Evolutionary conservation across 2,888 invertebrate genomes (phyloP).

Genomic region (Machimus rusticus): DNA sequence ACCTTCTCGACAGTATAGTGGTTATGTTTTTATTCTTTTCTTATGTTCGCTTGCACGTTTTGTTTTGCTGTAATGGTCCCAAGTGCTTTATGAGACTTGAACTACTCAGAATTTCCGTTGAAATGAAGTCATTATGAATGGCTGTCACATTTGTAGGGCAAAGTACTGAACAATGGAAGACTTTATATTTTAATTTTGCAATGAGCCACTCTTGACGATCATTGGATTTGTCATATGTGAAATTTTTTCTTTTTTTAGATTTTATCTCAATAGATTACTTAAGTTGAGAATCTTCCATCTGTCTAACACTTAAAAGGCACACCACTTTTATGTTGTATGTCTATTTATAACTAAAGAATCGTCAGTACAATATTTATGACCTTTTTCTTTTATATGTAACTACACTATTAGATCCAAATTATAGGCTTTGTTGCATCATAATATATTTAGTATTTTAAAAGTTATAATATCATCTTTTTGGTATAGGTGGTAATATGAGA

Average conservation of each 20-base stretch:
- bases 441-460: too few species aligned
- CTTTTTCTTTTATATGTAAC: too few species aligned
- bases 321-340: too few species aligned
- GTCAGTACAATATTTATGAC: too few species aligned
- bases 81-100: slow-evolving; percentile 18
- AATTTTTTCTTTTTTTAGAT: neutral
- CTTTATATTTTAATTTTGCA: neutral
- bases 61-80: neutral
- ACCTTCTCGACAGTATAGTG: neutral
- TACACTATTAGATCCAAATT: too few species aligned
- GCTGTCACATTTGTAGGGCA: slow-evolving; percentile 13
- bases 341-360: too few species aligned
- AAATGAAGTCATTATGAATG: slow-evolving; percentile 23
- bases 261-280: neutral
- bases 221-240: neutral
- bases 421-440: too few species aligned
- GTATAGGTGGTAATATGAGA: too few species aligned
- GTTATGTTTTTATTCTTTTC: neutral
- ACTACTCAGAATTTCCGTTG: slow-evolving; percentile 36
- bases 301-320: too few species aligned
- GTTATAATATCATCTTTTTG: too few species aligned
- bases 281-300: too few species aligned
- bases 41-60: neutral
- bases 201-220: neutral
- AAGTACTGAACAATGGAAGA: neutral